phyloP scores from a whole-genome alignment of 2,113 vertebrate genomes.

The Halichoeres trimaculatus region DNA sequence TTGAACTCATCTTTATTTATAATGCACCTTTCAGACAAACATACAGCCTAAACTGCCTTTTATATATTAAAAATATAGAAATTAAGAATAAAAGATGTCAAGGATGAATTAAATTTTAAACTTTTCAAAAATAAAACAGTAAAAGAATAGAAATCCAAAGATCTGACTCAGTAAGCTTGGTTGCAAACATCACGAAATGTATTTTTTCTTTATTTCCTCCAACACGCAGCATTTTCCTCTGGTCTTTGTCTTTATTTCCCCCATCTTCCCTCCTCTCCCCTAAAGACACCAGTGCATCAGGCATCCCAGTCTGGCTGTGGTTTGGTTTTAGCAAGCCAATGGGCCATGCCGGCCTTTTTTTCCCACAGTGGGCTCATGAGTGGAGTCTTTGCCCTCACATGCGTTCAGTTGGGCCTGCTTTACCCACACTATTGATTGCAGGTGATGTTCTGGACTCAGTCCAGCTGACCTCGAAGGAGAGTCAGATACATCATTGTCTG shows the following conservation, averaged over 20 bases:
- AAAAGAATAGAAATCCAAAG: too few relatives aligned
- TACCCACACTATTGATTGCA: conserved; percentile 86
- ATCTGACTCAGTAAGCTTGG: too few relatives aligned
- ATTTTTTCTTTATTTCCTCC: too few relatives aligned
- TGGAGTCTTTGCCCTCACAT: conserved; percentile 75
- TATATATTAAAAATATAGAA: background rate
- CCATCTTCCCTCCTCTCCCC: conserved; percentile 28
- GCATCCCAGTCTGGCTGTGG: conserved; percentile 58
- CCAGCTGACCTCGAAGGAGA: conserved; percentile 82
- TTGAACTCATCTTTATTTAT: background rate
- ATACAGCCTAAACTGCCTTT: background rate
- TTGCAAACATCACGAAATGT: too few relatives aligned
- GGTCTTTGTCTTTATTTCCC: conserved; percentile 10
- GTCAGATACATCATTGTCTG: conserved; percentile 86
- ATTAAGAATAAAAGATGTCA: background rate
- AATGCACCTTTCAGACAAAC: background rate
- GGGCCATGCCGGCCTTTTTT: conserved; percentile 79
- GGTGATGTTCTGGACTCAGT: conserved; percentile 84
- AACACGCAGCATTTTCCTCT: background rate
- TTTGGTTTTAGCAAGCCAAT: conserved; percentile 84
- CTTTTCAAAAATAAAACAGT: too few relatives aligned
- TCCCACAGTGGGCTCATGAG: conserved; percentile 75
- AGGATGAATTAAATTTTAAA: too few relatives aligned
- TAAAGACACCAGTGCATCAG: conserved; percentile 54
- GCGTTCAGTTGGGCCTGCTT: conserved; percentile 80